A percentile compares a stretch with the other conserved stretches of the same genome.
Conservation (phyloP, 2,888 invertebrate genomes). For the Ennomos quercinarius region DNA sequence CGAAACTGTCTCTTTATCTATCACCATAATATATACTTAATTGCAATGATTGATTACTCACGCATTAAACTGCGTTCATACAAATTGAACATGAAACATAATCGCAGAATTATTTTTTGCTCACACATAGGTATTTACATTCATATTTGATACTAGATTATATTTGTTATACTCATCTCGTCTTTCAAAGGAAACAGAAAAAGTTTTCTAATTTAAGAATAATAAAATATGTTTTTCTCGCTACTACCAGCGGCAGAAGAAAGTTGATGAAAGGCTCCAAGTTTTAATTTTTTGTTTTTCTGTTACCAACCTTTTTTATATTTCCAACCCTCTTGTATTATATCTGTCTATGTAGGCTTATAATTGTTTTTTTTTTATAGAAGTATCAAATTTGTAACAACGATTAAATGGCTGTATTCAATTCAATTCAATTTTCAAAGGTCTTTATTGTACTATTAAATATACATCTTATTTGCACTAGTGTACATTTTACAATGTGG, state of each 20-base stretch:
- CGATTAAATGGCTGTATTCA: no score
- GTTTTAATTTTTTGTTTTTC: conserved; percentile 75
- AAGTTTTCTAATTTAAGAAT: conserved; percentile 80
- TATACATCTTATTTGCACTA: no score
- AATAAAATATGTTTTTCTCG: conserved; percentile 75
- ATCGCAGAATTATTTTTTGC: conserved; percentile 31
- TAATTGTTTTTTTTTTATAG: not conserved
- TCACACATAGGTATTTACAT: conserved; percentile 25
- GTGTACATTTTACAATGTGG: no score
- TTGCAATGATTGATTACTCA: conserved; percentile 45
- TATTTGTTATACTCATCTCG: conserved; percentile 50
- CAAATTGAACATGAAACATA: conserved; percentile 36
- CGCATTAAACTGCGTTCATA: conserved; percentile 28
- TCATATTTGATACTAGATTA: conserved; percentile 31
- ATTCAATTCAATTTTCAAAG: no score
- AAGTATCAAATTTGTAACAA: not conserved
- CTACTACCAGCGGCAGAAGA: conserved; percentile 63
- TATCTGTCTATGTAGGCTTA: conserved; percentile 41
- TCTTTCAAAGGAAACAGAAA: conserved; percentile 64
- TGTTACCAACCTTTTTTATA: conserved; percentile 66
- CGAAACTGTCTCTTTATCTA: not conserved
- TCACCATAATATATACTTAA: conserved; percentile 32
- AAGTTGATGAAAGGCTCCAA: conserved; percentile 74
- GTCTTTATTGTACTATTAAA: no score
- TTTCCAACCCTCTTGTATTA: conserved; percentile 64